A percentile compares a stretch with the other conserved stretches of the same genome.
Conservation (phyloP, 2,888 invertebrate species). For the Dynastes tityus region DNA sequence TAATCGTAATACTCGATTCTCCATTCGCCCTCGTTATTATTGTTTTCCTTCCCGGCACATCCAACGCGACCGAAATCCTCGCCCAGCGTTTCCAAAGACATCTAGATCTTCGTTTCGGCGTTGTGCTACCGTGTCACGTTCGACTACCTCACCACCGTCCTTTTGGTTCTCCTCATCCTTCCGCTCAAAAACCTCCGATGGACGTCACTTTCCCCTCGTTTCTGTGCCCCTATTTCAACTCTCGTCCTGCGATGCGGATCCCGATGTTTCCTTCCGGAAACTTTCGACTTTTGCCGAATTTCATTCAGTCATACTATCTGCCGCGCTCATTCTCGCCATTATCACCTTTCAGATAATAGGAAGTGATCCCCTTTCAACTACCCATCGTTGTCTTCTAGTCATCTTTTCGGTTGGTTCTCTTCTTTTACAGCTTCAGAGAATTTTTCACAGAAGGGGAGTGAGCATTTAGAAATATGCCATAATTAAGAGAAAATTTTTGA, state of each 20-base stretch:
- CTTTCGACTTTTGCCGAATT: constrained; percentile 36
- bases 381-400: background rate
- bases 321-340: constrained; percentile 28
- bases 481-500: too few species aligned
- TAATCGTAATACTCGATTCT: constrained; percentile 7
- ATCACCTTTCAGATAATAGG: constrained; percentile 26
- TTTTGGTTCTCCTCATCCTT: constrained; percentile 2
- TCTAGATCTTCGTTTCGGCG: constrained; percentile 19
- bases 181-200: constrained; percentile 1
- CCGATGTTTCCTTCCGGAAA: constrained; percentile 27
- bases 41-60: constrained; percentile 10
- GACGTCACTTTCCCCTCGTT: constrained; percentile 13
- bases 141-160: background rate
- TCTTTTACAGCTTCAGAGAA: background rate
- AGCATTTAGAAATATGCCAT: too few species aligned
- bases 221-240: background rate
- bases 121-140: constrained; percentile 8
- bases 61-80: too few species aligned
- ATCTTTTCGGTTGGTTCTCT: background rate
- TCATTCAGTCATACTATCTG: constrained; percentile 36
- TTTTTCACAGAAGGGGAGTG: too few species aligned
- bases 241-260: constrained; percentile 1
- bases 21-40: constrained; percentile 19
- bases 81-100: constrained; percentile 3
- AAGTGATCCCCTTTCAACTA: background rate